Base-by-base conservation (phyloP, 92 coral and sea anemone genomes). In the Actinostola sp. region DNA sequence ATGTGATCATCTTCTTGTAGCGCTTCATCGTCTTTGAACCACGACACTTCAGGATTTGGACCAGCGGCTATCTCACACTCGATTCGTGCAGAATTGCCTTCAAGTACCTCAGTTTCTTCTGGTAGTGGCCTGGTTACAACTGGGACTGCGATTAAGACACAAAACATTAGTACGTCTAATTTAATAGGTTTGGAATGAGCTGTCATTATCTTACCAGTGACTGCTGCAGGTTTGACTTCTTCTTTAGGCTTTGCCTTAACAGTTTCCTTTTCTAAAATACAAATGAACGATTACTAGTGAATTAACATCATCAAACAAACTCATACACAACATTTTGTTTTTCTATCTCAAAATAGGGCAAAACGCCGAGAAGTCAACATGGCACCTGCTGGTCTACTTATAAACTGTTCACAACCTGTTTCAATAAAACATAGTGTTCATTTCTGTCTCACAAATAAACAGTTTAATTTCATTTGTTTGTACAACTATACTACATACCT, bases 21-120 rank as follows among this genome's bases (percentile, higher is more conserved):
- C 10, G 82, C 88, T 36, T 82, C 78, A 51, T 91, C 92, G 57
- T 88, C 97, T 79, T 85, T 82, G 58, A 77, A 91, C 98, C 98
- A 94, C 38, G 56, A 7, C 49, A 94, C 90, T 48, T 88, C 78
- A 25, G 72, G 80, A 10, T 68, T 81, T 2, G 89, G 92, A 33
- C 91, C 84, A 21, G 80, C 89, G 24, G 89, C 73, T 7, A 84
- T 55, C n/a, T 81, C 88, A 73, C 98, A 94, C 16, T 89, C 94
- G 1, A 94, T 82, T 30, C 89, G 72, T 32, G 86, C 80, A 14
- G 88, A 56, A 76, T 89, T 92, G 16, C 95, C 95, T 57, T 94
- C 97, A 14, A 92, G 87, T 31, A 91, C 95, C 38, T 94, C 97
- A 16, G 79, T 66, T 35, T 90, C 96, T n/a, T 90, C 96, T 57